A percentile compares a stretch with the other conserved stretches of the same genome.
phyloP scores from a whole-genome alignment of 2,797 vertebrate genomes.

The Crocodylus rhombifer region DNA sequence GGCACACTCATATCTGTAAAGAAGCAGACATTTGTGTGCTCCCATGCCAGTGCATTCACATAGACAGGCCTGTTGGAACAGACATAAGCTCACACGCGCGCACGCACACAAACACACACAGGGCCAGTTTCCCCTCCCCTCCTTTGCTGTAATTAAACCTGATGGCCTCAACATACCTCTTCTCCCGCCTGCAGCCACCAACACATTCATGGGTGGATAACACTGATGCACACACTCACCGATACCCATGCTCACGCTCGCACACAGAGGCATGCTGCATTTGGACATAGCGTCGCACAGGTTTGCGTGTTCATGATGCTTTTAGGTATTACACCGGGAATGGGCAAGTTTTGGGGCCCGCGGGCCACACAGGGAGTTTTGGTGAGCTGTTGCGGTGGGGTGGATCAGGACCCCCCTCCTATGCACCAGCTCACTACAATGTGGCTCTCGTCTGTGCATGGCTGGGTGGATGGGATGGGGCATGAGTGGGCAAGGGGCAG shows the following conservation, averaged over 20 bases:
- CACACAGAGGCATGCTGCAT: not conserved
- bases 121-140: not conserved
- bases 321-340: too few species aligned
- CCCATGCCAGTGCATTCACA: not conserved
- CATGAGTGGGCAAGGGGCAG: too few species aligned
- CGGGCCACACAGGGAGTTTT: too few species aligned
- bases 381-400: too few species aligned
- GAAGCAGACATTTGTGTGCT: not conserved
- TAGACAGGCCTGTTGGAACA: too few species aligned
- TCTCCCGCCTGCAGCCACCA: not conserved
- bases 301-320: not conserved
- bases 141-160: not conserved
- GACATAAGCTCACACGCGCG: not conserved
- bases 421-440: too few species aligned
- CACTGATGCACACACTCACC: not conserved
- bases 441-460: too few species aligned
- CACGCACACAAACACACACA: not conserved
- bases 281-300: not conserved
- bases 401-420: too few species aligned
- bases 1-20: fast-evolving
- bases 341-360: too few species aligned
- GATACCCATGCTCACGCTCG: not conserved
- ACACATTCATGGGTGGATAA: not conserved
- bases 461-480: too few species aligned
- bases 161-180: not conserved